Evolutionary conservation across 2,888 invertebrate species (phyloP), one percentile per base, ranked within the genome.

Genomic region (Lepidochrysops patricia): DNA sequence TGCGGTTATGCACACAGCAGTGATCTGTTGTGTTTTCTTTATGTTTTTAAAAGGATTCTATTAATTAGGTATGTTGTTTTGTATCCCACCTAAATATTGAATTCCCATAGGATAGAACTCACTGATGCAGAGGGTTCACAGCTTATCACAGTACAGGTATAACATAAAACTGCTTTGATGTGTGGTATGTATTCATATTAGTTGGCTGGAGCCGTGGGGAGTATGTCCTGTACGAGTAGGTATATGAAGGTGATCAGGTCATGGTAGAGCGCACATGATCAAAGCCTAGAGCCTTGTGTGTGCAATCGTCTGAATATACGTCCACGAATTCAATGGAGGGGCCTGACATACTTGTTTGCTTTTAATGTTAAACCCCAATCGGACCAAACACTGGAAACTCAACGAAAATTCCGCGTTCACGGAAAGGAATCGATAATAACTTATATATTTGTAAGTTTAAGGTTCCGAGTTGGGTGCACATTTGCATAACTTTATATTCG

Each of bases 401-500:
- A 48, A 32, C 48, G 49, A 49, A 43, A 48, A 58, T 58, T 49
- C 27, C 43, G 26, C 35, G 12, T 37, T 35, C 19, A 15, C 35
- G 69, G 69, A 72, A 73, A 67, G 61, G 72, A 74, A 79, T 73
- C 70, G 73, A 73, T 74, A 75, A 77, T 79, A 80, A 82, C 74
- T 81, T 75, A 63, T 75, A 77, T 80, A n/a, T 84, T 82, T 80
- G 77, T 77, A 82, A 83, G 78, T 82, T 80, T 80, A 82, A 82
- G 79, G 76, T 80, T 73, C 76, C 66, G 73, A 82, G 79, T 81
- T 79, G 71, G 72, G 72, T 80, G 79, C 79, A 80, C 74, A 88
- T 87, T 86, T 81, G 77, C 88, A 88, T 87, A 88, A 85, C 81
- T 87, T 83, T 83, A 81, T 78, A 87, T 87, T 82, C 86, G 79